These are phyloP conservation scores for Esox lucius DNA, from an alignment of 2,797 vertebrate genomes.

Conservation along the genomic window DNA sequence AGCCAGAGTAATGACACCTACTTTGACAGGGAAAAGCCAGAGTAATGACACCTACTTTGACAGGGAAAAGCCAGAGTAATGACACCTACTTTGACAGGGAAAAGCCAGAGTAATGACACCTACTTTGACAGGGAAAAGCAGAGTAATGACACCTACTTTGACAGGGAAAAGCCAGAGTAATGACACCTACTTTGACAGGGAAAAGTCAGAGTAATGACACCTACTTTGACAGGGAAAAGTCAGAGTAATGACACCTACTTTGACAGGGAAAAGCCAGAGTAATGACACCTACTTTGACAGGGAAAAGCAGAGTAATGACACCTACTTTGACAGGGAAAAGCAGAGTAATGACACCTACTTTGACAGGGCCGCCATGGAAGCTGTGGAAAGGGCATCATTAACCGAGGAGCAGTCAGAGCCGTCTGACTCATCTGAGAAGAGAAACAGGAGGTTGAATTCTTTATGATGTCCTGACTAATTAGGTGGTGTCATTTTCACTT, in stretches of 20 bases:
- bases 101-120: slow-evolving; percentile 35
- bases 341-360: slow-evolving; percentile 65
- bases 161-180: too few relatives aligned
- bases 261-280: too few relatives aligned
- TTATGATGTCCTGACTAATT: neutral
- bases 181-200: neutral
- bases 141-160: too few relatives aligned
- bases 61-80: slow-evolving; percentile 9
- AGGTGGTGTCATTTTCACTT: neutral
- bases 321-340: neutral
- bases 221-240: too few relatives aligned
- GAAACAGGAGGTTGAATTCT: slow-evolving; percentile 14
- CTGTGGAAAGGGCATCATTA: slow-evolving; percentile 58
- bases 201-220: too few relatives aligned
- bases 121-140: slow-evolving; percentile 70
- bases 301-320: too few relatives aligned
- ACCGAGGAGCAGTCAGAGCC: slow-evolving; percentile 74
- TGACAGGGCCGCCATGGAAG: slow-evolving; percentile 65
- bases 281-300: neutral
- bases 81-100: slow-evolving; percentile 72
- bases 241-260: neutral
- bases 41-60: slow-evolving; percentile 70
- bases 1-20: neutral
- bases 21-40: neutral
- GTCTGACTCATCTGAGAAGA: slow-evolving; percentile 73